Evolutionary conservation across 2,797 vertebrate genomes (phyloP).

Genomic region (Thamnophis elegans): DNA sequence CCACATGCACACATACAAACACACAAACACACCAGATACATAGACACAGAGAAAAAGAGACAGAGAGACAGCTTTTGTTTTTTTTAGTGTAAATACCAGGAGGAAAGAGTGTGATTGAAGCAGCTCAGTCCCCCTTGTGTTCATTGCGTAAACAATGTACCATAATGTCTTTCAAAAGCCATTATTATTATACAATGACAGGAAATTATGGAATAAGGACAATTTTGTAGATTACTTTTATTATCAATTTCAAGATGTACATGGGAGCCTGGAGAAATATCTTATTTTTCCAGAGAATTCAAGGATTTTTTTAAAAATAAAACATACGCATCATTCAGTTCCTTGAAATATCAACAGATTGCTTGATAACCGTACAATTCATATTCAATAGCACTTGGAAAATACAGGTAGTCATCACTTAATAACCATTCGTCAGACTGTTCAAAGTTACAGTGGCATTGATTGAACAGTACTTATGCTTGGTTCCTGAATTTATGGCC

Average conservation of each 20-base stretch:
- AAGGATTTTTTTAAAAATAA: not conserved
- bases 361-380: not conserved
- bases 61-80: not conserved
- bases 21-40: not conserved
- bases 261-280: not conserved
- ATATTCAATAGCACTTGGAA: not conserved
- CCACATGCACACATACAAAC: not conserved
- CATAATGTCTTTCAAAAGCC: not conserved
- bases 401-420: not conserved
- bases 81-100: no score
- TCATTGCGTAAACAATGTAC: not conserved
- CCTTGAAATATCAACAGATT: not conserved
- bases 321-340: not conserved
- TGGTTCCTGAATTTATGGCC: not conserved
- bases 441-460: not conserved
- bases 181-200: not conserved
- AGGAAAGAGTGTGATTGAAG: not conserved
- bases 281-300: not conserved
- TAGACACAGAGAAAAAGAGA: not conserved
- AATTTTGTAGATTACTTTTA: not conserved
- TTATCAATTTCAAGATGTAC: not conserved
- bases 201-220: not conserved
- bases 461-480: not conserved
- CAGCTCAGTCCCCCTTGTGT: no score
- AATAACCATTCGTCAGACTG: not conserved